Evolutionary conservation across 2,888 invertebrate species (phyloP), one percentile per base, ranked within the genome.

Genomic region (Pollenia labialis): DNA sequence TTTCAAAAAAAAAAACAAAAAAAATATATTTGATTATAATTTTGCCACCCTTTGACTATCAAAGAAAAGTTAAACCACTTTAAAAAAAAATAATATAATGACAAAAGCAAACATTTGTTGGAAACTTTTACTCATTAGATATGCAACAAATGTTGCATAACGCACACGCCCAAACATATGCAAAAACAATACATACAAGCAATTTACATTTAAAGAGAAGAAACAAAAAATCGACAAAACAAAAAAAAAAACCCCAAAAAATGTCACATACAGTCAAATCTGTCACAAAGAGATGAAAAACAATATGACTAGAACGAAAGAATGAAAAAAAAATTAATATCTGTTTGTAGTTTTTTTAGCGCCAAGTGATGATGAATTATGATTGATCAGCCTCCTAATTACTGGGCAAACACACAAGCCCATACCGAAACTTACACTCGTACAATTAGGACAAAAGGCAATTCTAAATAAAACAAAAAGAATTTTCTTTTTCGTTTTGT

Each of bases 311-410:
- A n/a, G 44, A 85, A 18, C 4, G 4, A 52, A 54, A 44, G 54
- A 42, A 62, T 18, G 54, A n/a, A 74, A 8, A 74, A 60, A 69
- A 82, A 69, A 46, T 40, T 8, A 72, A 82, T 62, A 77, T 32
- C 32, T 32, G 32, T 32, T 4, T 32, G 32, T 16, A 76, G n/a
- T n/a, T n/a, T 64, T 76, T 81, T 77, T 46, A 88, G 88, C 87
- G 87, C 87, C 85, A 74, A 87, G 58, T 82, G 83, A 91, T 92
- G 91, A 91, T 91, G 91, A 91, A 91, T 91, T 90, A 91, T 91
- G 91, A 91, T 91, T 91, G 91, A 91, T 91, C 90, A 80, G 92
- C 89, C 89, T 89, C 90, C 90, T 91, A 91, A 91, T 91, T 92
- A 91, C 90, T 91, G 85, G 88, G 88, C 90, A 91, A 91, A 91